Percentiles rank a stretch among this genome's conserved stretches.
Evolutionary conservation across 1,140 invertebrate genomes (phyloP).

Genomic region (Sycophila sp.): DNA sequence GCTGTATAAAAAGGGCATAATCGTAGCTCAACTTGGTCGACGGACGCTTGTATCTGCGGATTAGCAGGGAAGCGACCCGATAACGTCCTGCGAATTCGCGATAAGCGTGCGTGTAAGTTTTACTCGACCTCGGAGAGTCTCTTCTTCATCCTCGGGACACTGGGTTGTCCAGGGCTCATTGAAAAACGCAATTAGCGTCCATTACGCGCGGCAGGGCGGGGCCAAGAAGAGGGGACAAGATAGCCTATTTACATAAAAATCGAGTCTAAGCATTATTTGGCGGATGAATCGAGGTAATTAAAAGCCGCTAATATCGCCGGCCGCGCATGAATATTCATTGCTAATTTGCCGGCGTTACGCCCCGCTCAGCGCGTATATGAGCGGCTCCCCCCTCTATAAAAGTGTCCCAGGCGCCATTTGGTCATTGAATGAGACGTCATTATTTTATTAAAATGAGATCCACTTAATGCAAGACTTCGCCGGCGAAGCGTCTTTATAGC

Average conservation of each 20-base stretch:
- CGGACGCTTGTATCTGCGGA: not conserved
- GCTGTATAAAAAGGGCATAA: not conserved
- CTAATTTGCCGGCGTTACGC: conserved; percentile 1
- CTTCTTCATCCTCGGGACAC: not conserved
- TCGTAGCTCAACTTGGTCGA: not conserved
- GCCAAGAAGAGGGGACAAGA: not conserved
- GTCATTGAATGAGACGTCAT: conserved; percentile 20
- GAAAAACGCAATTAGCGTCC: conserved; percentile 29
- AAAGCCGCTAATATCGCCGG: conserved; percentile 27
- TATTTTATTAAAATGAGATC: conserved; percentile 37
- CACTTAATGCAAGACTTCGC: conserved; percentile 2
- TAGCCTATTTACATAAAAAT: conserved; percentile 31
- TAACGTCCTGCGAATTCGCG: not conserved
- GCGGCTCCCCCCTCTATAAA: too few relatives aligned
- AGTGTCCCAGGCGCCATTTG: not conserved
- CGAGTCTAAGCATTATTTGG: conserved; percentile 15
- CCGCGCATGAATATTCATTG: conserved; percentile 35
- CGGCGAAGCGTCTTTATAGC: not conserved
- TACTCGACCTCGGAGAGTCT: too few relatives aligned
- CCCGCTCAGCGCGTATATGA: not conserved
- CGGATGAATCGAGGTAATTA: conserved; percentile 28
- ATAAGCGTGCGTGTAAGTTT: not conserved
- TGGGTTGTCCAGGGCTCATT: not conserved
- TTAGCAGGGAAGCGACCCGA: not conserved
- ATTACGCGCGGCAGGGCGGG: not conserved